Evolutionary conservation across 2,113 vertebrate species (phyloP), one percentile per base, ranked within the genome.

Genomic region (Australoheros scitulus): DNA sequence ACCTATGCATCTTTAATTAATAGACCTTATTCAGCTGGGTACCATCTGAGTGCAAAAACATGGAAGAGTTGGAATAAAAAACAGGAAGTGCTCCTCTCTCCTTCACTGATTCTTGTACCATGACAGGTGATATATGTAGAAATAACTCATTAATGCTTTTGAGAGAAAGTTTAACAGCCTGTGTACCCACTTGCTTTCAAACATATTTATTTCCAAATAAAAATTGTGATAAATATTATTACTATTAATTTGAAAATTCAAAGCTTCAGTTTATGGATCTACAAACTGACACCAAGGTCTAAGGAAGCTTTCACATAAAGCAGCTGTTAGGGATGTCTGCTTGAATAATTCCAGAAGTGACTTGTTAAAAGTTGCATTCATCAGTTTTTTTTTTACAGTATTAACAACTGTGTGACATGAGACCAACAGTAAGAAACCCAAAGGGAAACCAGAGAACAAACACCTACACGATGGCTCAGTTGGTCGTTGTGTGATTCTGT

Each of bases 1-100:
- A 87, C 91, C 88, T 85, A 89, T 93, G 81, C 90, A 76, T 90
- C 92, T 90, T 92, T 93, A 94, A 94, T 94, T 93, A 92, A 94
- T 93, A 93, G 91, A 59, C 80, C 86, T 68, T 88, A 92, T 90
- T 92, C 91, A 90, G 72, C 82, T 81, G 92, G 92, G 88, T 91
- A 76, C 88, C 88, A 90, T 88, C 86, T 86, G 72, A 89, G 86
- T 26, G 5, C 83, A 88, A 93, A 92, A 91, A 92, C 92, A 93
- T 89, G 86, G 89, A 89, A 83, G 88, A 87, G 75, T 83, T 87
- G 76, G 79, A 88, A 84, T 87, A 77, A 90, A 91, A 88, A 94
- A 89, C 89, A 94, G 89, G 85, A 94, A 92, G 88, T 43, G 68
- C 52, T 89, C 61, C 87, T 91, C 82, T 87, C 85, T 92, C 58